Conservation (phyloP, 2,888 invertebrate genomes). For the Sinhomidia bicolor region DNA sequence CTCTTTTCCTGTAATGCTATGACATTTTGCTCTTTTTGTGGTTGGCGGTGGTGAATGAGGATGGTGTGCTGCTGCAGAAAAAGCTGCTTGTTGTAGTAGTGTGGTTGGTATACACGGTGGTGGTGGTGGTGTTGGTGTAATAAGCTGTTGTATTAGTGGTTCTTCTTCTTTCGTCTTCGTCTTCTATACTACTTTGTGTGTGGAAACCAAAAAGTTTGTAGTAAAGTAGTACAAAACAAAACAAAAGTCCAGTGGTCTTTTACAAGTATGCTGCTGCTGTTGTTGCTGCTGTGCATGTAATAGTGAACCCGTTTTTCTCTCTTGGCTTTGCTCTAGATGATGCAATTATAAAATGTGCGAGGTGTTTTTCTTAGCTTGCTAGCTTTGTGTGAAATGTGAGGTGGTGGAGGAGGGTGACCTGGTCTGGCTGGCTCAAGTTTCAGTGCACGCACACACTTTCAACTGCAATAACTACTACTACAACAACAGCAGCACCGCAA, state of each 20-base stretch:
- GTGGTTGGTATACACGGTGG: neutral
- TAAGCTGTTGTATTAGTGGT: conserved; percentile 14
- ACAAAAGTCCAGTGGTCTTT: too few species aligned
- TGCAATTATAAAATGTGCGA: conserved; percentile 64
- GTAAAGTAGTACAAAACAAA: too few species aligned
- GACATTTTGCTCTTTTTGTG: conserved; percentile 6
- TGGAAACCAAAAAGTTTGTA: too few species aligned
- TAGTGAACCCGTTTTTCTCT: neutral
- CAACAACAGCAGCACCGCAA: conserved; percentile 16
- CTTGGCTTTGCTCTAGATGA: conserved; percentile 40
- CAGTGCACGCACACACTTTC: conserved; percentile 58
- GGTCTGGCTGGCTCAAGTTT: conserved; percentile 66
- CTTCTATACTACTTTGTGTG: too few species aligned
- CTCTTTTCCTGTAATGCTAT: conserved; percentile 29
- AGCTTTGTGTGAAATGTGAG: too few species aligned
- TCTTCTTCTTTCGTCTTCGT: too few species aligned
- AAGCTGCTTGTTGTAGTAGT: too few species aligned
- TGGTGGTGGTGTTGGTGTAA: neutral
- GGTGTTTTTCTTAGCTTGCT: conserved; percentile 55
- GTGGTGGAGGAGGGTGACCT: conserved; percentile 68
- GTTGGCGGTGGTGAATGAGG: conserved; percentile 19
- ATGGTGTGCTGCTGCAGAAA: too few species aligned
- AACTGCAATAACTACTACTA: neutral
- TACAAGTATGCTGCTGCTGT: neutral
- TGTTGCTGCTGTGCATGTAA: neutral